Evolutionary conservation across 2,888 invertebrate genomes (phyloP).

Genomic region (Luperina testacea): DNA sequence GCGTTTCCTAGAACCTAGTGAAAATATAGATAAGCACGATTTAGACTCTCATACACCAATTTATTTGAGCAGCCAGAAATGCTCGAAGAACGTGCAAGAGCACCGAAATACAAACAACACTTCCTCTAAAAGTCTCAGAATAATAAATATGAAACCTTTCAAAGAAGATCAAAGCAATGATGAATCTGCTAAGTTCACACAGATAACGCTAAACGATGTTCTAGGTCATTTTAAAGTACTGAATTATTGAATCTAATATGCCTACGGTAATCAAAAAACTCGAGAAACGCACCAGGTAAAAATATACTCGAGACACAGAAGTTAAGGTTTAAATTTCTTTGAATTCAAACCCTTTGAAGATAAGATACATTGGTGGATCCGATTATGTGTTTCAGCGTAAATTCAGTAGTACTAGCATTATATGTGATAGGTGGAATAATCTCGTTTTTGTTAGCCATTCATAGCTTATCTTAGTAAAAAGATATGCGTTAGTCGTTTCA

Average conservation of each 20-base stretch:
- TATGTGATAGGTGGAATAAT: slow-evolving; percentile 31
- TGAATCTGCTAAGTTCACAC: slow-evolving; percentile 44
- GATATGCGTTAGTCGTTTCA: slow-evolving; percentile 23
- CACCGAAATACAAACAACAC: slow-evolving; percentile 33
- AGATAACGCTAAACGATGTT: slow-evolving; percentile 49
- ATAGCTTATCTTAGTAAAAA: slow-evolving; percentile 40
- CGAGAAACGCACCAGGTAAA: slow-evolving; percentile 8
- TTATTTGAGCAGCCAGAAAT: slow-evolving; percentile 9
- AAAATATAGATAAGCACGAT: neutral
- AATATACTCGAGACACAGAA: accelerated
- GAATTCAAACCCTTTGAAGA: slow-evolving; percentile 17
- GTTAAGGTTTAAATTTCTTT: slow-evolving; percentile 19
- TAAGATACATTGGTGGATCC: slow-evolving; percentile 40
- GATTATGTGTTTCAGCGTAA: slow-evolving; percentile 53
- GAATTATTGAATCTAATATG: slow-evolving; percentile 45
- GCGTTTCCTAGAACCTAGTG: no score
- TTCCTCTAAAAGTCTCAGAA: slow-evolving; percentile 36
- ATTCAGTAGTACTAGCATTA: slow-evolving; percentile 54
- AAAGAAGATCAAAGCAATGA: slow-evolving; percentile 56
- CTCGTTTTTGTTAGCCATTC: slow-evolving; percentile 31
- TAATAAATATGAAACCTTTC: slow-evolving; percentile 46
- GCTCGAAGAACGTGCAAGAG: slow-evolving; percentile 3
- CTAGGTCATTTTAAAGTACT: slow-evolving; percentile 58
- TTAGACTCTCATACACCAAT: neutral
- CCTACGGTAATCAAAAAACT: slow-evolving; percentile 43